Conservation (phyloP, 2,888 invertebrate genomes). For the Parapristionchus giblindavisi region DNA sequence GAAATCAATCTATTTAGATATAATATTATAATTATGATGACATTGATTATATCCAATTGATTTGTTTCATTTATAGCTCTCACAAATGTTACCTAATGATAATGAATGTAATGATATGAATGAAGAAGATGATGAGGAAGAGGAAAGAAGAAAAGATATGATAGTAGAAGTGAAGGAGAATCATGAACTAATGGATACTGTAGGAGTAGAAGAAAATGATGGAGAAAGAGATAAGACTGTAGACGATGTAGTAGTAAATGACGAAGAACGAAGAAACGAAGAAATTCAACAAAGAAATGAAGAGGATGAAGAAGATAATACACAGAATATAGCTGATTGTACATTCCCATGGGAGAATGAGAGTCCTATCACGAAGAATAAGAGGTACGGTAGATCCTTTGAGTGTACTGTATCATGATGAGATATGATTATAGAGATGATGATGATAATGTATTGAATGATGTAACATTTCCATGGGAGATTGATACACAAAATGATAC, state of each 20-base stretch:
- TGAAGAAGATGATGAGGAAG: not conserved
- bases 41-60: too few species aligned
- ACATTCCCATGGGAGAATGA: constrained; percentile 23
- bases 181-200: not conserved
- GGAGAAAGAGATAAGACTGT: too few species aligned
- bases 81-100: too few species aligned
- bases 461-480: not conserved
- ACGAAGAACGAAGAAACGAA: too few species aligned
- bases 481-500: not conserved
- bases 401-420: too few species aligned
- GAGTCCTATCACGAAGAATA: not conserved
- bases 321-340: not conserved
- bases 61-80: too few species aligned
- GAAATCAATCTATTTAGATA: too few species aligned
- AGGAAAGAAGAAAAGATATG: not conserved
- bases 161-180: not conserved
- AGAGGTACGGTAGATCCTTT: not conserved
- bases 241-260: too few species aligned
- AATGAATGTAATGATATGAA: not conserved
- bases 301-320: too few species aligned
- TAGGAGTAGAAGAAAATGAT: not conserved
- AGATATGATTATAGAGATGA: too few species aligned
- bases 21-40: too few species aligned
- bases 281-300: too few species aligned
- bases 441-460: not conserved